Evolutionary conservation across 1,140 invertebrate genomes (phyloP).

Genomic region (Drosophila pseudoananassae): DNA sequence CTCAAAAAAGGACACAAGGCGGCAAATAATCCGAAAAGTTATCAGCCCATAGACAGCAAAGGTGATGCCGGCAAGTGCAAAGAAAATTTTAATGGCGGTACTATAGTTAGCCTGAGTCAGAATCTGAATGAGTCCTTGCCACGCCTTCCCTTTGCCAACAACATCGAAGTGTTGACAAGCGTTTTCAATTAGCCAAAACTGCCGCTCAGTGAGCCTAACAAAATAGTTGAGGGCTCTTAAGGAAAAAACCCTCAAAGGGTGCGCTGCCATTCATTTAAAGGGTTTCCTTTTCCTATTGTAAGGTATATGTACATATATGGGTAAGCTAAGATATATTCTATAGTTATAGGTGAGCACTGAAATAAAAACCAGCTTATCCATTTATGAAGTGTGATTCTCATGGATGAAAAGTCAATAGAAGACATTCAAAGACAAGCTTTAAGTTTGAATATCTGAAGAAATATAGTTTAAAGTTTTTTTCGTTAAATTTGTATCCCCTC

Average conservation of each 20-base stretch:
- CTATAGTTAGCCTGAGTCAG: background rate
- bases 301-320: background rate
- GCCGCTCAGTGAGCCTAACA: background rate
- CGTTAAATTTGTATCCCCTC: slow-evolving; percentile 32
- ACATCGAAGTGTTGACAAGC: slow-evolving; percentile 61
- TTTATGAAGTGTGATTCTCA: too few relatives aligned
- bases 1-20: slow-evolving; percentile 44
- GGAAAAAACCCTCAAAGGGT: background rate
- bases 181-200: slow-evolving; percentile 66
- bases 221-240: slow-evolving; percentile 3
- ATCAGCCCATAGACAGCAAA: slow-evolving; percentile 43
- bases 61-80: background rate
- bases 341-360: too few relatives aligned
- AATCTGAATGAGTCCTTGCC: background rate
- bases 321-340: background rate
- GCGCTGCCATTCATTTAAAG: background rate
- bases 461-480: background rate
- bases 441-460: too few relatives aligned
- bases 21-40: slow-evolving; percentile 51
- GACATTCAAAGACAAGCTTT: too few relatives aligned
- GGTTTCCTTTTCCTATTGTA: background rate
- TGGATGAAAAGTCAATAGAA: too few relatives aligned
- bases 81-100: slow-evolving; percentile 27
- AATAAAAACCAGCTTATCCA: too few relatives aligned
- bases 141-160: background rate